phyloP scores from a whole-genome alignment of 2,888 invertebrate species.

The Odontomyia ornata region DNA sequence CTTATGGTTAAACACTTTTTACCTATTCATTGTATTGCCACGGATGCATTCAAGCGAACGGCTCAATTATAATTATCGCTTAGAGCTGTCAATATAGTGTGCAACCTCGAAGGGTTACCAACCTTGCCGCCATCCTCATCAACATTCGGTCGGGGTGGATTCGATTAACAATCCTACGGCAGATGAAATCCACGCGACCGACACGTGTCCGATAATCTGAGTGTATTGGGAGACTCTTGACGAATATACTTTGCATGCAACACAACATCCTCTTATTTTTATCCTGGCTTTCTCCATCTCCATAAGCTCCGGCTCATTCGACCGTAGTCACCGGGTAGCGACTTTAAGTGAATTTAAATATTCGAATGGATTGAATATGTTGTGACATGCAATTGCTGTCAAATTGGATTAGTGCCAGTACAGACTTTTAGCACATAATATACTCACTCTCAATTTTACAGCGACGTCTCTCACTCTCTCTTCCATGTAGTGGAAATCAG shows the following conservation, averaged over 20 bases:
- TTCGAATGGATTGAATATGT: conserved; percentile 51
- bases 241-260: conserved; percentile 7
- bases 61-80: conserved; percentile 54
- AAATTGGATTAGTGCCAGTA: conserved; percentile 44
- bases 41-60: conserved; percentile 47
- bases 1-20: too few species aligned
- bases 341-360: conserved; percentile 46
- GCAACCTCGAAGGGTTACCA: conserved; percentile 42
- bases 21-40: too few species aligned
- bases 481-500: background rate
- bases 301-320: background rate
- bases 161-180: conserved; percentile 53
- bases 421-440: conserved; percentile 12
- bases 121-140: conserved; percentile 6
- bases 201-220: conserved; percentile 53
- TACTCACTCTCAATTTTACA: too few species aligned
- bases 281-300: background rate
- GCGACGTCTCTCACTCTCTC: too few species aligned
- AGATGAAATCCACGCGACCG: conserved; percentile 51
- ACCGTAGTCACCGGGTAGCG: background rate
- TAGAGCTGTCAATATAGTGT: conserved; percentile 43
- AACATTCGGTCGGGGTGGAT: conserved; percentile 46
- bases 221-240: conserved; percentile 45
- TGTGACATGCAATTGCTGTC: conserved; percentile 50
- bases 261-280: background rate